These are phyloP conservation scores for Pelosia muscerda DNA, from an alignment of 2,888 invertebrate genomes.

Conservation along the genomic window DNA sequence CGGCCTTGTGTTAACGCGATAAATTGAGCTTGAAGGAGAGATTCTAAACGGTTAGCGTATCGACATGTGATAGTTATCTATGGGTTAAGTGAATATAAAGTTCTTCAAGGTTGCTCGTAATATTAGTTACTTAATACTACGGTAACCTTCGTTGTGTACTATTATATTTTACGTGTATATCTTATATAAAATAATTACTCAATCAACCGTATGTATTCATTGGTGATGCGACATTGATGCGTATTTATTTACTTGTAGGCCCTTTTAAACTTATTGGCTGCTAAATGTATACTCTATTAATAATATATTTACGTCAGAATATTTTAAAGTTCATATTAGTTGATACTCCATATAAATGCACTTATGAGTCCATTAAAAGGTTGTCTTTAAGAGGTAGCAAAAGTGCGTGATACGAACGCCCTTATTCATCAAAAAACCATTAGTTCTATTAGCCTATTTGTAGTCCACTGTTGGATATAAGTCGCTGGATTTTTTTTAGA, in stretches of 20 bases:
- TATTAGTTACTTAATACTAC: conserved; percentile 38
- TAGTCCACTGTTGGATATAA: too few relatives aligned
- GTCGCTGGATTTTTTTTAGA: too few relatives aligned
- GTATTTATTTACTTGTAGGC: neutral
- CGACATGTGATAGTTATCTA: conserved; percentile 49
- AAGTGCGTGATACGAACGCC: too few relatives aligned
- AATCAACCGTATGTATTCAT: conserved; percentile 1
- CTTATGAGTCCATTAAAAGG: neutral
- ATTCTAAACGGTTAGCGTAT: conserved; percentile 56
- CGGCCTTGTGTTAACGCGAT: conserved; percentile 76
- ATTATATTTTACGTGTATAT: conserved; percentile 13
- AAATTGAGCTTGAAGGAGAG: conserved; percentile 79
- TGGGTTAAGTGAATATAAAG: conserved; percentile 42
- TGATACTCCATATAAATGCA: neutral
- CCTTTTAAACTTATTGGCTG: conserved; percentile 16
- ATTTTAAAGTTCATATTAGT: neutral
- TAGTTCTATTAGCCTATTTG: too few relatives aligned
- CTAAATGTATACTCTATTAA: neutral
- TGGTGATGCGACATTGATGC: neutral
- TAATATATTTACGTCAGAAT: conserved; percentile 19
- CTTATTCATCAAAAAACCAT: too few relatives aligned
- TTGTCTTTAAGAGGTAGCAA: neutral
- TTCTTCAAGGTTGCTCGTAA: conserved; percentile 44
- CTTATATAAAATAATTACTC: conserved; percentile 11
- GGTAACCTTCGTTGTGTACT: conserved; percentile 29